Evolutionary conservation across 2,113 vertebrate species (phyloP).

Genomic region (Antechinus stuartii): DNA sequence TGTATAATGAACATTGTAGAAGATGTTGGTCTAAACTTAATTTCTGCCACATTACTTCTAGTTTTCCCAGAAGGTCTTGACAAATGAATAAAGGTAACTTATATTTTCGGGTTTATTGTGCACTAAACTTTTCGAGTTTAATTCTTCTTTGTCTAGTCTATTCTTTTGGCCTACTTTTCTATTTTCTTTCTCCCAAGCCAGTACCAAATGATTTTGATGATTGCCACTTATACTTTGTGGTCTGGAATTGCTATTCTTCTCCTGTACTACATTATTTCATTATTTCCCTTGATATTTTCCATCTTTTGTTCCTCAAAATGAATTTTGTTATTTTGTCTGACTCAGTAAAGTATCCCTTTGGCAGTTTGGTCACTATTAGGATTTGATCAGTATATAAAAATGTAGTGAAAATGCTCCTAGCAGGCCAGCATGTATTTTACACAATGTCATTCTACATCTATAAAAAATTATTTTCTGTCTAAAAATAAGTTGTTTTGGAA

Average conservation of each 20-base stretch:
- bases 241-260: background rate
- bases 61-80: background rate
- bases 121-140: background rate
- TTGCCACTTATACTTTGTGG: background rate
- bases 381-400: background rate
- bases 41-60: background rate
- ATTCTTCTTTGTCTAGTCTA: background rate
- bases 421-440: background rate
- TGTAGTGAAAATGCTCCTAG: background rate
- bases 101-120: background rate
- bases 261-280: background rate
- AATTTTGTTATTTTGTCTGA: background rate
- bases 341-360: background rate
- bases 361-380: background rate
- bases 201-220: background rate
- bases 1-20: background rate
- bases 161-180: background rate
- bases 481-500: background rate
- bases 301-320: background rate
- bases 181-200: background rate
- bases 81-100: background rate
- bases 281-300: background rate
- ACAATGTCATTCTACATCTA: background rate
- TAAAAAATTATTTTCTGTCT: background rate
- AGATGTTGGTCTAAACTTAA: background rate